Evolutionary conservation across 2,113 vertebrate genomes (phyloP).

Genomic region (Percina caprodes): DNA sequence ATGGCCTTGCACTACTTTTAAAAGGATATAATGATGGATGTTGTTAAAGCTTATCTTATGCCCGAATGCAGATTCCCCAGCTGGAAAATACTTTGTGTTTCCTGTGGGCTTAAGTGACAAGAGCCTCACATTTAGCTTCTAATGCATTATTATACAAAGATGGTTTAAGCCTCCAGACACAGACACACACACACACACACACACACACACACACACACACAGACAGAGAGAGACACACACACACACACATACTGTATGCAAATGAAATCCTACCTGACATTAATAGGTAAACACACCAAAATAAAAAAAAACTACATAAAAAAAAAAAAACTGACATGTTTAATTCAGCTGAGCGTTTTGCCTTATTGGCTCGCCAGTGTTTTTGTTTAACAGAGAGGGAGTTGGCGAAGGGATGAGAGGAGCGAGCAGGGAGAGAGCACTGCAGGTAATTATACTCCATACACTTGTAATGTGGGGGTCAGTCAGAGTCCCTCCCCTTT

Average conservation of each 20-base stretch:
- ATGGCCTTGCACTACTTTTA: not conserved
- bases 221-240: slow-evolving; percentile 33
- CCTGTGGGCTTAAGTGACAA: slow-evolving; percentile 13
- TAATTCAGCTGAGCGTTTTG: slow-evolving; percentile 57
- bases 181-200: slow-evolving; percentile 21
- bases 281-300: slow-evolving; percentile 67
- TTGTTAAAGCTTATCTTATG: slow-evolving; percentile 5
- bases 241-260: slow-evolving; percentile 35
- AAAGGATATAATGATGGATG: slow-evolving; percentile 15
- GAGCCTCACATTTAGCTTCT: slow-evolving; percentile 24
- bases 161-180: slow-evolving; percentile 34
- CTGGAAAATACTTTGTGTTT: slow-evolving; percentile 19
- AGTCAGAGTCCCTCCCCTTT: slow-evolving; percentile 53
- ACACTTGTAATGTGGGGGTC: slow-evolving; percentile 65
- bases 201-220: slow-evolving; percentile 15
- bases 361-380: slow-evolving; percentile 31
- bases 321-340: slow-evolving; percentile 70
- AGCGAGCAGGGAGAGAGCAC: slow-evolving; percentile 29
- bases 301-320: slow-evolving; percentile 73
- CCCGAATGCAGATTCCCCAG: not conserved
- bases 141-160: slow-evolving; percentile 27
- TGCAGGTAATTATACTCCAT: slow-evolving; percentile 72
- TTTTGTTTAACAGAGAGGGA: slow-evolving; percentile 46
- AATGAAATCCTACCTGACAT: slow-evolving; percentile 59
- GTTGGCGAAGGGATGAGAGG: slow-evolving; percentile 40